These are phyloP conservation scores for Plutella xylostella DNA, from an alignment of 2,888 invertebrate species.

Conservation along the genomic window DNA sequence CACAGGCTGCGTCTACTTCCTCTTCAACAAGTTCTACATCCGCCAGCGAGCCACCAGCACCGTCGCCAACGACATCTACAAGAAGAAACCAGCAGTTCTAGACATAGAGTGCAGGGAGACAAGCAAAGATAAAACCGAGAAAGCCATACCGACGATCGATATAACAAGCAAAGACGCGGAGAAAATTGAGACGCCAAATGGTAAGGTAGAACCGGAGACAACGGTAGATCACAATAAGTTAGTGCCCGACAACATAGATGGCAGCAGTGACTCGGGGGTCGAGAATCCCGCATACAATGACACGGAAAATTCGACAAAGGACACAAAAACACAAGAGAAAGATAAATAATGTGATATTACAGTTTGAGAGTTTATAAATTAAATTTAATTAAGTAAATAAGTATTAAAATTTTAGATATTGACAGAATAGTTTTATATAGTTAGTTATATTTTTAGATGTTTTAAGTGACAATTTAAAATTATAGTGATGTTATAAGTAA, in stretches of 20 bases:
- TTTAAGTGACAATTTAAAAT: no score
- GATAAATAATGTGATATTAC: constrained; percentile 23
- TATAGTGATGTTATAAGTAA: no score
- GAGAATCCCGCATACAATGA: constrained; percentile 57
- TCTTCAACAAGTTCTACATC: constrained; percentile 76
- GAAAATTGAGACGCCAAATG: neutral
- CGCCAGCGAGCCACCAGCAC: constrained; percentile 60
- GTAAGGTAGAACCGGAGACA: neutral
- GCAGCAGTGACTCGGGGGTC: constrained; percentile 58
- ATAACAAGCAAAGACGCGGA: constrained; percentile 29
- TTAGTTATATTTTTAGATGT: no score
- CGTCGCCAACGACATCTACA: constrained; percentile 69
- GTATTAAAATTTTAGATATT: no score
- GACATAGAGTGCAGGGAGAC: constrained; percentile 45
- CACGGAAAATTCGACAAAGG: constrained; percentile 33
- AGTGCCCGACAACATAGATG: constrained; percentile 44
- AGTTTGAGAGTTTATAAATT: no score
- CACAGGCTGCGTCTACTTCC: constrained; percentile 75
- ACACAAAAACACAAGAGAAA: constrained; percentile 30
- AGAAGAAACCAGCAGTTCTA: constrained; percentile 54
- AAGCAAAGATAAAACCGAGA: constrained; percentile 28
- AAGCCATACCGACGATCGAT: constrained; percentile 31
- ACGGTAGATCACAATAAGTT: neutral
- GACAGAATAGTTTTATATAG: no score
- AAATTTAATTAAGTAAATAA: no score